Evolutionary conservation across 2,888 invertebrate genomes (phyloP), one percentile per base, ranked within the genome.

Genomic region (Drosophila pseudotalamancana): DNA sequence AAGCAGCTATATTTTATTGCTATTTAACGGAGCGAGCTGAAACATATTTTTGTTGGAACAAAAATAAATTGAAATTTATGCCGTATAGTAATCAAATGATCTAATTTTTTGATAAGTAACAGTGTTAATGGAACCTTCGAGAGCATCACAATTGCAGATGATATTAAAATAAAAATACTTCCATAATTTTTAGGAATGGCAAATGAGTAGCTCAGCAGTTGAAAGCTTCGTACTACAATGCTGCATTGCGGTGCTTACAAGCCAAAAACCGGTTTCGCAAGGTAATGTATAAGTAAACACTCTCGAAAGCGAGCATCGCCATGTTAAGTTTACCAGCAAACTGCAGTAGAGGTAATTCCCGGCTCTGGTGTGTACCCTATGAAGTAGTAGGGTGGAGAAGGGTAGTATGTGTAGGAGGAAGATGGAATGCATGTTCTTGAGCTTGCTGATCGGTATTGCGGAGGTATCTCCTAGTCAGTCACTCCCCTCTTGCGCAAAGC

Each of bases 301-400:
- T 19, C 12, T 19, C 32, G 77, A 77, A 72, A 60, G 35, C 35
- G 35, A 25, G 16, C 25, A 35, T 27, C 49, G 49, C 49, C 49
- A 49, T 35, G 49, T 37, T 49, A 34, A 2, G 27, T 27, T 37
- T 21, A 43, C 14, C 8, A 39, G 23, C 35, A 12, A 35, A 8
- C 21, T 46, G 46, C 46, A 46, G 34, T 16, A 11, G 34, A 16
- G 16, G 14, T n/a, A n/a, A n/a, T n/a, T n/a, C n/a, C 34, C 34
- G 16, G 43, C 23, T 43, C 31, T 46, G n/a, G n/a, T n/a, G 21
- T 18, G 46, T 46, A 21, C 46, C 46, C 34, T 46, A 21, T 46
- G 46, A 46, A 46, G 31, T 46, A 46, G 46, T 14, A 31, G 18
- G 6, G 12, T 37, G 32, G 46, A 32, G 46, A 46, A 46, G 46